Evolutionary conservation across 2,888 invertebrate genomes (phyloP), one percentile per base, ranked within the genome.

Genomic region (Hemaris fuciformis): DNA sequence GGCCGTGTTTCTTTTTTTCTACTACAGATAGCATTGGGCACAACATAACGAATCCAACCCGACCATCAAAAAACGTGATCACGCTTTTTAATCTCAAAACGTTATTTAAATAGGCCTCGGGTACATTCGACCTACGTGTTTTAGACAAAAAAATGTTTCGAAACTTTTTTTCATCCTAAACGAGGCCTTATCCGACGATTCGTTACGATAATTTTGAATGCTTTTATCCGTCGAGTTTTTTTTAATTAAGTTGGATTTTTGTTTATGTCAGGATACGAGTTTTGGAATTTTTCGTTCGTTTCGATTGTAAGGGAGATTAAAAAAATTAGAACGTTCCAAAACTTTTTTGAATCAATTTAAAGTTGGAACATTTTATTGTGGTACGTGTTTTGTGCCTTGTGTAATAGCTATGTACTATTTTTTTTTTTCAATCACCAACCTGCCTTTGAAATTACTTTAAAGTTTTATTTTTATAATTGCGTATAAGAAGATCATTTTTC

Each of bases 201-300:
- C 53, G 53, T 53, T 53, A 27, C 53, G 53, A 53, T 53, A 53
- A 53, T 53, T 53, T 53, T 31, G 18, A 53, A 53, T 53, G 53
- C 53, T 53, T 53, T 53, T 27, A 53, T 31, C 27, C 53, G 31
- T 10, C 27, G 31, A 27, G 27, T 53, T 31, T 27, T 43, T 45
- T 53, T 53, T 53, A 53, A 53, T 53, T 53, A 31, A 53, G 53
- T 53, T 3, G 18, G n/a, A 18, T 53, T 53, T 53, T 53, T 53
- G 31, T 53, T 53, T 18, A 27, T 45, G 18, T 53, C 18, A 8
- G 53, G 53, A 31, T 53, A 18, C 31, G 31, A 27, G 31, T 27
- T 15, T 27, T 7, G 53, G 48, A 15, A 15, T 10, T 53, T 53
- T 53, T 53, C 10, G 27, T 31, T 20, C 1, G 18, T 31, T 53